Percentiles rank a stretch among this genome's conserved stretches.
Conservation (phyloP, 2,888 invertebrate species). For the Aporophyla nigra region DNA sequence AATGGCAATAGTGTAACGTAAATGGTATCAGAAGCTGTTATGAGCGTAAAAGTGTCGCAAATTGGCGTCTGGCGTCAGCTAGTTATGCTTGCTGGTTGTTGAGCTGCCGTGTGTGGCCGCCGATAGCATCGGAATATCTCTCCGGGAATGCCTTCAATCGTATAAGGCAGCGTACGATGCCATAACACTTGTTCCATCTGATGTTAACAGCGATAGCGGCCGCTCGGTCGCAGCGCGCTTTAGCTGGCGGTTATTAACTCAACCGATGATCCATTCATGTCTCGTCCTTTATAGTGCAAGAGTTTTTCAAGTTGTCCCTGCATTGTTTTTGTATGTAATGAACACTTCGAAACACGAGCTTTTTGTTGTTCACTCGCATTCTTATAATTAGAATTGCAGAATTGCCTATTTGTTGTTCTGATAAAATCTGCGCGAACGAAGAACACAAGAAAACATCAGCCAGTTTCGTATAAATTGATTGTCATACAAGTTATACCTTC, state of each 20-base stretch:
- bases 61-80: slow-evolving; percentile 81
- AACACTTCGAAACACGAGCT: slow-evolving; percentile 49
- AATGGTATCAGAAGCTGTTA: slow-evolving; percentile 80
- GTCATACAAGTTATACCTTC: slow-evolving; percentile 79
- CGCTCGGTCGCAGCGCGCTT: slow-evolving; percentile 75
- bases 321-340: slow-evolving; percentile 57
- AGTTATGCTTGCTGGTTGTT: slow-evolving; percentile 78
- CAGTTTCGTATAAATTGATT: slow-evolving; percentile 68
- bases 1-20: slow-evolving; percentile 75
- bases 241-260: slow-evolving; percentile 80
- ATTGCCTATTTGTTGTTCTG: slow-evolving; percentile 59
- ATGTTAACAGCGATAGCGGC: slow-evolving; percentile 82
- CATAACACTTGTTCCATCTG: slow-evolving; percentile 87
- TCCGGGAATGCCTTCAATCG: slow-evolving; percentile 81
- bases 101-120: slow-evolving; percentile 83
- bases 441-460: slow-evolving; percentile 37
- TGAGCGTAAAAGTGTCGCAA: slow-evolving; percentile 85
- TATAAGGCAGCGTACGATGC: slow-evolving; percentile 84
- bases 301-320: slow-evolving; percentile 50
- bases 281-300: slow-evolving; percentile 60
- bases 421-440: slow-evolving; percentile 56
- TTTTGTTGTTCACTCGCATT: slow-evolving; percentile 50
- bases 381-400: slow-evolving; percentile 61
- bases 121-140: slow-evolving; percentile 85
- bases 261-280: slow-evolving; percentile 76